Conservation (phyloP, 2,888 invertebrate species). For the Drosophila paranaensis region DNA sequence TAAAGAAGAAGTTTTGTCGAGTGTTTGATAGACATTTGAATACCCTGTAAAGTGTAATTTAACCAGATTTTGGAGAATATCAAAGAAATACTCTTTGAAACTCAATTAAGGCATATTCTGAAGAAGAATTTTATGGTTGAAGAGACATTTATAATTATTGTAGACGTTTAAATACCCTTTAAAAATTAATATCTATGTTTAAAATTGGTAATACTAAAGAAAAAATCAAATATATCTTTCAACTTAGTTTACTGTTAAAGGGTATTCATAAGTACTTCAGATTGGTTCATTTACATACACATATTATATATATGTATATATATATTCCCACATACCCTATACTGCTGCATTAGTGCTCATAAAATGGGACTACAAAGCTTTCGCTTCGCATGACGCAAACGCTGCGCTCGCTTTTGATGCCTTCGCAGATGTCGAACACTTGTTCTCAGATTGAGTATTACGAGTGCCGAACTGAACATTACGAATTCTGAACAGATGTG, state of each 20-base stretch:
- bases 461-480: conserved; percentile 6
- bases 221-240: too few relatives aligned
- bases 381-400: conserved; percentile 40
- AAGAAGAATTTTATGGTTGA: too few relatives aligned
- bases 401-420: conserved; percentile 32
- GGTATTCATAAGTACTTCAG: neutral
- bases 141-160: too few relatives aligned
- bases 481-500: conserved; percentile 10
- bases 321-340: neutral
- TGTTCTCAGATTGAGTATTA: conserved; percentile 26
- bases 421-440: conserved; percentile 35
- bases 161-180: neutral
- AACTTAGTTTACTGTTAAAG: neutral
- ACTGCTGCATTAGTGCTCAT: conserved; percentile 1
- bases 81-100: too few relatives aligned
- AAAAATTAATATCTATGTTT: too few relatives aligned
- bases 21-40: too few relatives aligned
- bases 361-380: conserved; percentile 11
- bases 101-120: too few relatives aligned
- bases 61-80: too few relatives aligned
- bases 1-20: too few relatives aligned
- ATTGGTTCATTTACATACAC: neutral
- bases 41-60: too few relatives aligned
- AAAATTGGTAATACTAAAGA: too few relatives aligned
- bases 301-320: neutral